A percentile compares a stretch with the other conserved stretches of the same genome.
Evolutionary conservation across 2,113 vertebrate genomes (phyloP).

Genomic region (Clinocottus analis): DNA sequence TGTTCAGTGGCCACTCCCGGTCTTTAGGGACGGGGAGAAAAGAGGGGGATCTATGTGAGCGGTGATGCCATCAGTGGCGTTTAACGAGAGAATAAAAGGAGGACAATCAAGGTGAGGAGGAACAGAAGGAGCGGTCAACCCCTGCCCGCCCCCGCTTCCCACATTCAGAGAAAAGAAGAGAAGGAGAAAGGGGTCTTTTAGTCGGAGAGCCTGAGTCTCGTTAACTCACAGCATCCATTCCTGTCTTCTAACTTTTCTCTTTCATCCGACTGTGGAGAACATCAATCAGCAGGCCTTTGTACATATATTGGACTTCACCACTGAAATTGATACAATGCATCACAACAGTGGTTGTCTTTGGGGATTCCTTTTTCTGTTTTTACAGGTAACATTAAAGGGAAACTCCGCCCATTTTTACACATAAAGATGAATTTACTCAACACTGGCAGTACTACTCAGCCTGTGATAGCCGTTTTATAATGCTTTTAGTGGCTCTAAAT

Average conservation of each 20-base stretch:
- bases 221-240: slow-evolving; percentile 13
- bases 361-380: background rate
- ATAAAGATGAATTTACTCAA: background rate
- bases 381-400: background rate
- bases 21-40: background rate
- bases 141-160: background rate
- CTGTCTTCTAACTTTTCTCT: background rate
- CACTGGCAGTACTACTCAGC: background rate
- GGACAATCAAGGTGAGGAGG: slow-evolving; percentile 39
- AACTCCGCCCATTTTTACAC: background rate
- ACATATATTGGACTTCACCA: background rate
- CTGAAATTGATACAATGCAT: background rate
- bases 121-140: slow-evolving; percentile 47
- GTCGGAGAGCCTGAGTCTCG: background rate
- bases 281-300: background rate
- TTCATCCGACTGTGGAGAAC: slow-evolving; percentile 2
- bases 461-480: background rate
- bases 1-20: slow-evolving; percentile 9
- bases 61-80: slow-evolving; percentile 36
- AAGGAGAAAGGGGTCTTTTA: background rate
- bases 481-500: background rate
- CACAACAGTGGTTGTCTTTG: background rate
- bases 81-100: slow-evolving; percentile 51
- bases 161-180: slow-evolving; percentile 13
- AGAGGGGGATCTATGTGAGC: slow-evolving; percentile 22